Evolutionary conservation across 2,888 invertebrate species (phyloP).

Genomic region (Sclerodermus sp.): DNA sequence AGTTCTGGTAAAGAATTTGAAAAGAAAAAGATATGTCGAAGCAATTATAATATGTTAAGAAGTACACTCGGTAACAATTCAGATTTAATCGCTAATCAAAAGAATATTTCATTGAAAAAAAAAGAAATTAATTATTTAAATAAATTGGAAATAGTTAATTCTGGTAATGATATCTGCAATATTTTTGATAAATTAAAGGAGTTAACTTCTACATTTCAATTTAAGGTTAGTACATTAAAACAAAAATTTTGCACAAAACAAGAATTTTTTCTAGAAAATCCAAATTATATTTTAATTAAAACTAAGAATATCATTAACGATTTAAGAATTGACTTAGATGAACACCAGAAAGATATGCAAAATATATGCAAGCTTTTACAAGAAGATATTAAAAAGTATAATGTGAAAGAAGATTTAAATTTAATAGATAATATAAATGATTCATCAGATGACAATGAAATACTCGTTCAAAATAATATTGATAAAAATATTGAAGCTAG

Average conservation of each 20-base stretch:
- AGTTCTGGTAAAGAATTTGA: conserved; percentile 41
- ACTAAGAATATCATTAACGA: conserved; percentile 20
- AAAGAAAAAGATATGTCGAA: conserved; percentile 9
- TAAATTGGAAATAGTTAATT: conserved; percentile 13
- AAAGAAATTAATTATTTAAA: conserved; percentile 9
- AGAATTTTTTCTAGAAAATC: conserved; percentile 15
- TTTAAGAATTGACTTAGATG: conserved; percentile 14
- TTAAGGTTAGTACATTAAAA: conserved; percentile 22
- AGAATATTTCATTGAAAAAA: conserved; percentile 11
- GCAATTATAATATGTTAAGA: conserved; percentile 4
- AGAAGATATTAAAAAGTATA: conserved; percentile 3
- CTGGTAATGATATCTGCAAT: neutral
- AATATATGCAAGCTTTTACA: neutral
- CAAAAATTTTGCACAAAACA: conserved; percentile 20
- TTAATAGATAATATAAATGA: too few relatives aligned
- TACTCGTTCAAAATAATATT: too few relatives aligned
- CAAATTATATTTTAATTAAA: conserved; percentile 21
- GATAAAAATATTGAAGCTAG: too few relatives aligned
- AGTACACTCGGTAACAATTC: neutral
- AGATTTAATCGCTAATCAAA: conserved; percentile 17
- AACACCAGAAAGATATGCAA: conserved; percentile 16
- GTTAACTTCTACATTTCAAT: conserved; percentile 8
- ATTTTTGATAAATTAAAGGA: neutral
- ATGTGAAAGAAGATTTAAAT: conserved; percentile 4
- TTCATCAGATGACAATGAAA: too few relatives aligned